Evolutionary conservation across 2,888 invertebrate species (phyloP).

Genomic region (Chloroclystis v-ata): DNA sequence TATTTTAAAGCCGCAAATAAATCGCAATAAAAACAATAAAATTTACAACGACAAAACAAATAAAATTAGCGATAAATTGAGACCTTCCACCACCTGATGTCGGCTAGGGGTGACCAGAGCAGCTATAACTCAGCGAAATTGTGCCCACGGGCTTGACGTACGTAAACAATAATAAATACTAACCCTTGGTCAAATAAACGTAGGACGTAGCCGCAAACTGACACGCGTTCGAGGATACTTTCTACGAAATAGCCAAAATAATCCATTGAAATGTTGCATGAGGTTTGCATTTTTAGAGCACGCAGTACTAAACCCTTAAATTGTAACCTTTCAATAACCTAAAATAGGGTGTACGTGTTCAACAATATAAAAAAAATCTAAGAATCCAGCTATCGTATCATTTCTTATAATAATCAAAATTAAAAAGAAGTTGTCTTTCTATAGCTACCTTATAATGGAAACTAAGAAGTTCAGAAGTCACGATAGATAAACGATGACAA

Average conservation of each 20-base stretch:
- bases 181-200: conserved; percentile 57
- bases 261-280: no score
- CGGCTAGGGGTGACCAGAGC: conserved; percentile 58
- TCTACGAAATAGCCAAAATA: no score
- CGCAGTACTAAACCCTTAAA: no score
- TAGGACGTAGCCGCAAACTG: conserved; percentile 41
- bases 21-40: conserved; percentile 41
- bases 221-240: conserved; percentile 15
- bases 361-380: no score
- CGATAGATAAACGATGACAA: conserved; percentile 2
- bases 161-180: conserved; percentile 61
- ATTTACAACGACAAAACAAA: conserved; percentile 49
- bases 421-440: no score
- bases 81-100: conserved; percentile 64
- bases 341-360: no score
- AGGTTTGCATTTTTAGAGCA: no score
- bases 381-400: no score
- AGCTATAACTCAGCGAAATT: conserved; percentile 67
- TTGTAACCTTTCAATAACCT: no score
- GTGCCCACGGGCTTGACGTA: conserved; percentile 58
- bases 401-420: no score
- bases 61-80: conserved; percentile 73
- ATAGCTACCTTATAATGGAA: no score
- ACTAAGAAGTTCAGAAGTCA: no score
- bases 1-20: conserved; percentile 19